Conservation (phyloP, 2,797 vertebrate genomes). For the Prunella strophiata region DNA sequence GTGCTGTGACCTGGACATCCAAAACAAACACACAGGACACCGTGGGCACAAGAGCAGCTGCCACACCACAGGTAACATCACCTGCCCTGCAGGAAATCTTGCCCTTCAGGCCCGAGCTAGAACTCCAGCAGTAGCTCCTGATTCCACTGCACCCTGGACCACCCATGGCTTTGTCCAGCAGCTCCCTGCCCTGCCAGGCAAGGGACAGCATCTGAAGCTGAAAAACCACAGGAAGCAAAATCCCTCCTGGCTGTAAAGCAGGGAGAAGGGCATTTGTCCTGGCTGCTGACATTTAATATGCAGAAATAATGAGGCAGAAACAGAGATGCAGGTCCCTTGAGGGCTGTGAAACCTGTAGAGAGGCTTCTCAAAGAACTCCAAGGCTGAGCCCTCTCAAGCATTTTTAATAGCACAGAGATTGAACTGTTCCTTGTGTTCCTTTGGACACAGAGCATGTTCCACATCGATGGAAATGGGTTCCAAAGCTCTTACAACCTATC, state of each 20-base stretch:
- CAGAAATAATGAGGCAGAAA: constrained; percentile 17
- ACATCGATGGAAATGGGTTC: neutral
- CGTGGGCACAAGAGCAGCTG: neutral
- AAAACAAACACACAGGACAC: neutral
- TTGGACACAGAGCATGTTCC: neutral
- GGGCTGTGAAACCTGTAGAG: neutral
- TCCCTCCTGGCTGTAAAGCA: neutral
- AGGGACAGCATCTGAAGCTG: neutral
- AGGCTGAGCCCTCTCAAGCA: neutral
- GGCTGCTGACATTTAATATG: neutral
- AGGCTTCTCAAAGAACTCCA: neutral
- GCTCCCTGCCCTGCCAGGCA: neutral
- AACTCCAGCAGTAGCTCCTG: neutral
- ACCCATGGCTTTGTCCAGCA: neutral
- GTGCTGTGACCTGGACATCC: neutral
- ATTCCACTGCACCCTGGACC: neutral
- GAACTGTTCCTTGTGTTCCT: neutral
- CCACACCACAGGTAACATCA: neutral
- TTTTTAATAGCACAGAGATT: neutral
- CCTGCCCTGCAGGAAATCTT: neutral
- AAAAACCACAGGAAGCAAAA: neutral
- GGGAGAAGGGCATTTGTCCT: neutral
- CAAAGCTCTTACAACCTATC: neutral
- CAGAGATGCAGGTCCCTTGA: neutral
- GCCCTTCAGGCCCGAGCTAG: neutral